Conservation (phyloP, 1,140 invertebrate species). For the Gryon sp. region DNA sequence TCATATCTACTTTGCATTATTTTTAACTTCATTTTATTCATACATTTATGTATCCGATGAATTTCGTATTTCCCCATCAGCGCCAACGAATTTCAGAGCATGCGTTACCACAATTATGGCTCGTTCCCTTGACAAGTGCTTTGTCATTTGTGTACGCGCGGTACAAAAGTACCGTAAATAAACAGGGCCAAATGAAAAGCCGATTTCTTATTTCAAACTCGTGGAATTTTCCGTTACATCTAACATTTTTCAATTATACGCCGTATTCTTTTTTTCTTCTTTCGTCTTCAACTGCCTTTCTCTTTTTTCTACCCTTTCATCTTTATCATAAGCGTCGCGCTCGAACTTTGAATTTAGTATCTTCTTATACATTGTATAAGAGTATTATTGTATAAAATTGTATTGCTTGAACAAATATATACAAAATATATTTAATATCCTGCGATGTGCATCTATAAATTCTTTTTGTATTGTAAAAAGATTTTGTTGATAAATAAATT, state of each 20-base stretch:
- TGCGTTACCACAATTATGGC: neutral
- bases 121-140: conserved; percentile 21
- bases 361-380: conserved; percentile 73
- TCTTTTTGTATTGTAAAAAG: too few species aligned
- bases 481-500: too few species aligned
- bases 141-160: conserved; percentile 21
- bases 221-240: neutral
- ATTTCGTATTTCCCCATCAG: neutral
- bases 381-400: neutral
- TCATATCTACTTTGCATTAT: too few species aligned
- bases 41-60: too few species aligned
- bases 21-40: too few species aligned
- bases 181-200: neutral
- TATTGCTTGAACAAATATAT: too few species aligned
- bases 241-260: too few species aligned
- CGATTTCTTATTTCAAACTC: neutral
- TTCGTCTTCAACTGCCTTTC: neutral
- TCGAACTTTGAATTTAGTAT: conserved; percentile 7
- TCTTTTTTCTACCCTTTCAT: neutral
- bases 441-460: too few species aligned
- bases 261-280: neutral
- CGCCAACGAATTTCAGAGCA: neutral
- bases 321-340: neutral
- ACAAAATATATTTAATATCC: too few species aligned
- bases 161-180: conserved; percentile 4